phyloP scores from a whole-genome alignment of 2,113 vertebrate species.

The Sinocyclocheilus anshuiensis region DNA sequence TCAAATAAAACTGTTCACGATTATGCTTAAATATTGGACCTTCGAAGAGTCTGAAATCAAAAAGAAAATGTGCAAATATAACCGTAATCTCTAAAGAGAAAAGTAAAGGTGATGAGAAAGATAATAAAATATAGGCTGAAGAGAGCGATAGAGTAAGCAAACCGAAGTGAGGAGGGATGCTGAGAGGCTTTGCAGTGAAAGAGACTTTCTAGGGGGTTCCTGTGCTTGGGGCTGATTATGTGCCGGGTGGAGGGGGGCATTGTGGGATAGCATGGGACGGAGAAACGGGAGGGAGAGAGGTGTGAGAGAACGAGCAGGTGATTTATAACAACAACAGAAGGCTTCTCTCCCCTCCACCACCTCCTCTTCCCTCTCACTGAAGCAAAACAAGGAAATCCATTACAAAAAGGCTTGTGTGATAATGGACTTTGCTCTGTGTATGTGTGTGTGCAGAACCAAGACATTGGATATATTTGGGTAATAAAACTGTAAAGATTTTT shows the following conservation, averaged over 20 bases:
- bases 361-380: conserved; percentile 70
- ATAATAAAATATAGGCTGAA: background rate
- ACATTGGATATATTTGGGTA: conserved; percentile 50
- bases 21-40: conserved; percentile 1
- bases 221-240: conserved; percentile 29
- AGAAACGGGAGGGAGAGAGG: conserved; percentile 37
- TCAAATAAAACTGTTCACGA: background rate
- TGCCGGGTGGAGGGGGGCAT: conserved; percentile 26
- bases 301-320: conserved; percentile 70
- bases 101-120: background rate
- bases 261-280: conserved; percentile 25
- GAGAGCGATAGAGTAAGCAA: background rate
- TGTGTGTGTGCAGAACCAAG: conserved; percentile 30
- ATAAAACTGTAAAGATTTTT: conserved; percentile 55
- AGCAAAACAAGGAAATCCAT: conserved; percentile 76
- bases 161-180: background rate
- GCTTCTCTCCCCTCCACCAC: conserved; percentile 52
- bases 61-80: background rate
- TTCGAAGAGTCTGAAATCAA: conserved; percentile 1
- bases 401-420: conserved; percentile 74
- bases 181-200: background rate
- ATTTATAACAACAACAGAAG: conserved; percentile 76
- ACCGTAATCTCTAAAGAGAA: background rate
- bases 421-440: conserved; percentile 65
- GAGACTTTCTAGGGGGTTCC: conserved; percentile 8